phyloP scores from a whole-genome alignment of 92 coral and sea anemone genomes.

The Paragorgia papillata region DNA sequence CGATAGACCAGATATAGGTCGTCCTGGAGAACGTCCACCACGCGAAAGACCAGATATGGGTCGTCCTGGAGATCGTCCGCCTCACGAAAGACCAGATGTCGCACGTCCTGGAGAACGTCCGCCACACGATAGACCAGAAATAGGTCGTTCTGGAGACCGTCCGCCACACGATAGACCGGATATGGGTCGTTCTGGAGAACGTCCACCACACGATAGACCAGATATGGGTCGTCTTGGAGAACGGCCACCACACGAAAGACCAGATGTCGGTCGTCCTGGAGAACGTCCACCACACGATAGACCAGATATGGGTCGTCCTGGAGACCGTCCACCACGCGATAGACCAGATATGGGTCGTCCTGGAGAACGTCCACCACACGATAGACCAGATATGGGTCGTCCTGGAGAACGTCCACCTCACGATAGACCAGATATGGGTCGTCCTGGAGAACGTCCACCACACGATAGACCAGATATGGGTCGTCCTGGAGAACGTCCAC shows the following conservation, averaged over 20 bases:
- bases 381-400: constrained; percentile 11
- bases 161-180: background rate
- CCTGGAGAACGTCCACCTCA: background rate
- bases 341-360: background rate
- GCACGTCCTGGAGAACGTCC: constrained; percentile 16
- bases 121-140: constrained; percentile 4
- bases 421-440: constrained; percentile 11
- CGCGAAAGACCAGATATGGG: constrained; percentile 28
- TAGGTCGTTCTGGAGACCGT: background rate
- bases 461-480: constrained; percentile 1
- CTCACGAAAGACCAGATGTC: background rate
- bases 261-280: background rate
- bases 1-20: constrained; percentile 22
- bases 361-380: constrained; percentile 1
- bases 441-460: constrained; percentile 3
- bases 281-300: constrained; percentile 1
- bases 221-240: background rate
- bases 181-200: background rate
- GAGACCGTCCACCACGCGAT: constrained; percentile 6
- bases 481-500: background rate
- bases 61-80: constrained; percentile 15
- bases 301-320: constrained; percentile 2
- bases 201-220: background rate
- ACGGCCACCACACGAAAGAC: background rate
- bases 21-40: constrained; percentile 16